Conservation (phyloP, 2,888 invertebrate species). For the Timandra comae region DNA sequence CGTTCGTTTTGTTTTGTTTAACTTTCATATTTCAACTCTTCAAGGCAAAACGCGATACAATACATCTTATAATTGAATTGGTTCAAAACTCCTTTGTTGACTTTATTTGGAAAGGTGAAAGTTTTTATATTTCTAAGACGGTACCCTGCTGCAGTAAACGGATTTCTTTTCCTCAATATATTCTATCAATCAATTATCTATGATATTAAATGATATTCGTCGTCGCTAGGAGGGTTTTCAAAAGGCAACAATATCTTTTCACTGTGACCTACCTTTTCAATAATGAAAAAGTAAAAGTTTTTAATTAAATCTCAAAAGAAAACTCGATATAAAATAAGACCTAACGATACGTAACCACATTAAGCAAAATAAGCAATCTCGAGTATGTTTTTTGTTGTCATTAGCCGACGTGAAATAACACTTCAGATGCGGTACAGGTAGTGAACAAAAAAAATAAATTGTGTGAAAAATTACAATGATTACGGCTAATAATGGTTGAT, state of each 20-base stretch:
- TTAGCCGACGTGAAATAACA: slow-evolving; percentile 68
- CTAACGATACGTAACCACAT: too few species aligned
- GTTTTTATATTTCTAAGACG: too few species aligned
- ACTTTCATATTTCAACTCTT: slow-evolving; percentile 68
- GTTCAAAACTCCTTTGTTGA: slow-evolving; percentile 42
- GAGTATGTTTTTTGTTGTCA: slow-evolving; percentile 65
- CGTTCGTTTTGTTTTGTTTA: slow-evolving; percentile 68
- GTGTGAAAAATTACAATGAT: slow-evolving; percentile 77
- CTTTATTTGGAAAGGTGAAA: slow-evolving; percentile 39
- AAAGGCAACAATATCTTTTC: too few species aligned
- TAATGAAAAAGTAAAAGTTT: too few species aligned
- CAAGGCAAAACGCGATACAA: slow-evolving; percentile 49
- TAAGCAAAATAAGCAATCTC: slow-evolving; percentile 35
- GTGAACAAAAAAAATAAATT: slow-evolving; percentile 66
- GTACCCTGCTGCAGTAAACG: too few species aligned
- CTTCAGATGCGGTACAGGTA: slow-evolving; percentile 43
- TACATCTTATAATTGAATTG: slow-evolving; percentile 55
- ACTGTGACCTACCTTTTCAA: too few species aligned
- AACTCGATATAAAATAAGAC: too few species aligned
- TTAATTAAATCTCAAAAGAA: too few species aligned
- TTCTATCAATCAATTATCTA: too few species aligned
- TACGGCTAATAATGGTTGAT: slow-evolving; percentile 68
- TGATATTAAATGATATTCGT: too few species aligned
- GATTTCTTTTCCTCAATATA: too few species aligned
- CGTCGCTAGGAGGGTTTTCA: too few species aligned